These are phyloP conservation scores for Tribolium freemani DNA, from an alignment of 2,888 invertebrate genomes.

Conservation along the genomic window DNA sequence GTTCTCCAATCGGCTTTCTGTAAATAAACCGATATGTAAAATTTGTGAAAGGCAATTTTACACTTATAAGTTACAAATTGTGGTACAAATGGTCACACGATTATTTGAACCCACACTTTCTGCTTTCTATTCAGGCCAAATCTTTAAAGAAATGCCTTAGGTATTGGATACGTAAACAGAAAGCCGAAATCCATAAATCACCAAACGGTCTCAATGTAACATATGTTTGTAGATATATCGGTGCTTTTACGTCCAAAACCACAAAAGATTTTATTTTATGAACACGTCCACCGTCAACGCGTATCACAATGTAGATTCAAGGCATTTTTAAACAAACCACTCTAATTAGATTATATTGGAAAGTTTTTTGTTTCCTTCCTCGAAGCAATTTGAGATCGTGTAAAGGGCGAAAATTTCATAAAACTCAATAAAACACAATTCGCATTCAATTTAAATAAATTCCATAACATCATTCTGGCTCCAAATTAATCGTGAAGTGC, in stretches of 20 bases:
- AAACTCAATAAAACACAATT: conserved; percentile 45
- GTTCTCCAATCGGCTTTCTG: too few relatives aligned
- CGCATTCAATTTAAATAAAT: conserved; percentile 45
- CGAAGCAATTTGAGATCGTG: conserved; percentile 37
- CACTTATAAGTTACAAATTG: conserved; percentile 24
- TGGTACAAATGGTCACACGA: conserved; percentile 47
- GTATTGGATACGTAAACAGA: conserved; percentile 59
- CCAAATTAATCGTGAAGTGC: conserved; percentile 46
- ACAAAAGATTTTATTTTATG: conserved; percentile 54
- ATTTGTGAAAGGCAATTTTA: background rate
- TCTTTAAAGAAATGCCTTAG: conserved; percentile 56
- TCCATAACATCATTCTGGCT: conserved; percentile 42
- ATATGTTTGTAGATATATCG: conserved; percentile 57
- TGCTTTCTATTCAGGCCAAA: conserved; percentile 54
- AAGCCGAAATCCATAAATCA: conserved; percentile 59
- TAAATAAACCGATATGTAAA: too few relatives aligned
- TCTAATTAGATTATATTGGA: conserved; percentile 32
- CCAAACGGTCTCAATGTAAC: conserved; percentile 53
- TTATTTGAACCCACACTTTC: conserved; percentile 52
- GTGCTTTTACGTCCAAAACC: conserved; percentile 56
- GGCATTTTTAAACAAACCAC: conserved; percentile 16
- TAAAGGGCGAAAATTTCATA: conserved; percentile 42
- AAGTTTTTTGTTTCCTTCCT: conserved; percentile 31
- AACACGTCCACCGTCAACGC: conserved; percentile 31
- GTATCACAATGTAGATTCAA: background rate